Percentiles rank a stretch among this genome's conserved stretches.
These are phyloP conservation scores for Drosophila subsilvestris DNA, from an alignment of 2,888 invertebrate species.

Conservation along the genomic window DNA sequence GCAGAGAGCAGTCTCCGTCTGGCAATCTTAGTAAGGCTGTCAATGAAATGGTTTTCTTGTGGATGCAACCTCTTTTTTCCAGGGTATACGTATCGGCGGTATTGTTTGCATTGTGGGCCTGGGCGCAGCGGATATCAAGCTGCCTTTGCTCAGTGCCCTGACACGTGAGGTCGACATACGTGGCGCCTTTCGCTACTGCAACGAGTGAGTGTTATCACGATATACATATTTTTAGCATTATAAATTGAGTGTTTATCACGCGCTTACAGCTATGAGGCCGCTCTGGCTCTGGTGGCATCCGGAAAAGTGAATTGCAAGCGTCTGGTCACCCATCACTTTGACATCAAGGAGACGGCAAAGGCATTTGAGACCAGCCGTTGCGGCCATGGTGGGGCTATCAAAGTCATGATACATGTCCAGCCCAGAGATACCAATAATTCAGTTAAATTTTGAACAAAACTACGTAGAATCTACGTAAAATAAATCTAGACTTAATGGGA, in stretches of 20 bases:
- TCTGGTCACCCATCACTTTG: conserved; percentile 92
- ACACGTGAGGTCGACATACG: conserved; percentile 95
- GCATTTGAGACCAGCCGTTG: conserved; percentile 93
- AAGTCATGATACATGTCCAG: conserved; percentile 93
- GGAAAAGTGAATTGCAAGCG: conserved; percentile 92
- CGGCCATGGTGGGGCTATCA: conserved; percentile 90
- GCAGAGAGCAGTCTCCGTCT: conserved; percentile 90
- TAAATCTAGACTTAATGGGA: background rate
- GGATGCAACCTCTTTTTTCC: too few species aligned
- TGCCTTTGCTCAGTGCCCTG: conserved; percentile 93
- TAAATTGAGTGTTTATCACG: conserved; percentile 10
- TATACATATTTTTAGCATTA: background rate
- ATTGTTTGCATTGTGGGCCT: conserved; percentile 94
- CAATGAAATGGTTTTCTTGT: background rate
- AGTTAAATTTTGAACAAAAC: conserved; percentile 59
- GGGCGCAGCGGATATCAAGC: conserved; percentile 90
- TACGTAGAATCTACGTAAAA: background rate
- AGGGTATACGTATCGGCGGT: conserved; percentile 95
- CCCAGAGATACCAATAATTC: conserved; percentile 85
- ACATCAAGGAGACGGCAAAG: conserved; percentile 89
- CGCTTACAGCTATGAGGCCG: conserved; percentile 90
- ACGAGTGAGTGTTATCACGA: conserved; percentile 87
- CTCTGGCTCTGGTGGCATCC: conserved; percentile 90
- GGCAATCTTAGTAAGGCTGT: conserved; percentile 88
- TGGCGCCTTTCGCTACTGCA: conserved; percentile 96